A percentile compares a stretch with the other conserved stretches of the same genome.
phyloP scores from a whole-genome alignment of 2,888 invertebrate species.

The Petrophora chlorosata region DNA sequence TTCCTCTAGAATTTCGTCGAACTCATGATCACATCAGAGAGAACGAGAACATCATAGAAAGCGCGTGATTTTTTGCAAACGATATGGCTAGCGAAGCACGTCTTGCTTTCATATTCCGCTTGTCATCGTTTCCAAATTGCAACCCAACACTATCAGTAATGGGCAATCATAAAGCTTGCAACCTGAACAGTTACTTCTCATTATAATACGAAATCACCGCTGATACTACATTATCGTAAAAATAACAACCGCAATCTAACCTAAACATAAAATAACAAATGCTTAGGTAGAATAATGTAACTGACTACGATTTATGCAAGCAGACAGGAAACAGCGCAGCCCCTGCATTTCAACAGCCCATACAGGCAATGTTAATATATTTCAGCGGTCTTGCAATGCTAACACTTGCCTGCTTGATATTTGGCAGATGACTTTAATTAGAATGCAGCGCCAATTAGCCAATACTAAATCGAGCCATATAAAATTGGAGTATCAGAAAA shows the following conservation, averaged over 20 bases:
- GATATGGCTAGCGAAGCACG: not conserved
- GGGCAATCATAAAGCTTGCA: not conserved
- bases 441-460: too few species aligned
- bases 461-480: too few species aligned
- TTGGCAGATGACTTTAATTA: too few species aligned
- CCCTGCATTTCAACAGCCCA: too few species aligned
- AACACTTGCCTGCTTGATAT: too few species aligned
- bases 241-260: conserved; percentile 29
- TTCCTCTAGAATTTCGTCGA: not conserved
- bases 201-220: conserved; percentile 21
- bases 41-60: too few species aligned
- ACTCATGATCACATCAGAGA: not conserved
- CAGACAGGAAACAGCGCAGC: too few species aligned
- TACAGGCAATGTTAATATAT: too few species aligned
- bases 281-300: not conserved
- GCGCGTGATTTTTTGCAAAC: not conserved
- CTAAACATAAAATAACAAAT: conserved; percentile 14
- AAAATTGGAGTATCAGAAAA: too few species aligned
- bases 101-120: not conserved
- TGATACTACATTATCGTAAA: conserved; percentile 28
- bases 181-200: conserved; percentile 1
- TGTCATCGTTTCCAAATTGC: too few species aligned
- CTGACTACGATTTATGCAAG: not conserved
- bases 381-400: too few species aligned
- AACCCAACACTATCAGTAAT: too few species aligned